Percentiles rank a stretch among this genome's conserved stretches.
These are phyloP conservation scores for Brachyptera risi DNA, from an alignment of 2,888 invertebrate species.

Conservation along the genomic window DNA sequence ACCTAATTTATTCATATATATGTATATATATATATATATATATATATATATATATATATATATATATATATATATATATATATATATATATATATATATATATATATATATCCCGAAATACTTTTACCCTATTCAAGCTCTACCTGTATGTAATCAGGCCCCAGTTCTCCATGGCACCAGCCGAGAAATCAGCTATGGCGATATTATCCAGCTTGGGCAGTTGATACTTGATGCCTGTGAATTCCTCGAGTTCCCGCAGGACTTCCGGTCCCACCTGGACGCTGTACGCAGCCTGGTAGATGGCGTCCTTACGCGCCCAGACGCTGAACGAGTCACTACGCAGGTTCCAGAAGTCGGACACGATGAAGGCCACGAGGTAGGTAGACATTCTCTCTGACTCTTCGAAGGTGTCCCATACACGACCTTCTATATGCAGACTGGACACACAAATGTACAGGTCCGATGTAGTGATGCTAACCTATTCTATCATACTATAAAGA, in stretches of 20 bases:
- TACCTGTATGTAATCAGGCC: conserved; percentile 78
- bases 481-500: too few relatives aligned
- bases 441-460: not conserved
- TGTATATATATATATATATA: too few relatives aligned
- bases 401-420: conserved; percentile 44
- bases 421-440: conserved; percentile 35
- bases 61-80: too few relatives aligned
- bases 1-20: too few relatives aligned
- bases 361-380: conserved; percentile 26
- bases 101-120: too few relatives aligned
- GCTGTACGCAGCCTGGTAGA: conserved; percentile 47
- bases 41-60: too few relatives aligned
- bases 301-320: conserved; percentile 48
- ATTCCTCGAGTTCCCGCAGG: conserved; percentile 50
- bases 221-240: conserved; percentile 51
- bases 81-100: too few relatives aligned
- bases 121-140: conserved; percentile 77
- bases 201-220: conserved; percentile 75
- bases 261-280: conserved; percentile 47
- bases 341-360: conserved; percentile 20
- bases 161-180: conserved; percentile 93
- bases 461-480: too few relatives aligned
- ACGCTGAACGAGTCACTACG: conserved; percentile 47
- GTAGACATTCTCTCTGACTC: conserved; percentile 63
- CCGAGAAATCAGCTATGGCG: conserved; percentile 78